Conservation (phyloP, 2,797 vertebrate genomes). For the Malurus splendens region DNA sequence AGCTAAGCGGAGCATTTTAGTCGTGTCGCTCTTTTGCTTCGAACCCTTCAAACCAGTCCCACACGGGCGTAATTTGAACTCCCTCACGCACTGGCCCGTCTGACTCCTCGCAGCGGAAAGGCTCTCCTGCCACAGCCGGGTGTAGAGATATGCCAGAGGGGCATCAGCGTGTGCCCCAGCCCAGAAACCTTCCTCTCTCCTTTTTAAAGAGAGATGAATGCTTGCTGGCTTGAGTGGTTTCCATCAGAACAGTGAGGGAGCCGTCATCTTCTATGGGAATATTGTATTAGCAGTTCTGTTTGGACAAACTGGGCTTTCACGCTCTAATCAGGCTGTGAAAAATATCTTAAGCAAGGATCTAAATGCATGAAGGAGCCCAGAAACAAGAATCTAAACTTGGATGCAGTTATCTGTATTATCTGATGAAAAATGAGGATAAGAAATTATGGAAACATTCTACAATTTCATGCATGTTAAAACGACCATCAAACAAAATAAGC, state of each 20-base stretch:
- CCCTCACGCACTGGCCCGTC: background rate
- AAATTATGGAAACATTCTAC: background rate
- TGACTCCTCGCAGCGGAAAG: too few relatives aligned
- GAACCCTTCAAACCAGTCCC: background rate
- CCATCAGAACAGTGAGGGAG: rapidly evolving
- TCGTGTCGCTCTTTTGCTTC: background rate
- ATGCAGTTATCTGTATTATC: background rate
- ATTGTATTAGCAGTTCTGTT: background rate
- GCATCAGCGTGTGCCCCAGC: background rate
- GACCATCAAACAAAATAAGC: background rate
- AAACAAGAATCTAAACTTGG: background rate
- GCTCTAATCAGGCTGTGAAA: background rate
- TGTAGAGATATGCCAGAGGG: too few relatives aligned
- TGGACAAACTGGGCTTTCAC: background rate
- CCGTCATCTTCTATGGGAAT: background rate
- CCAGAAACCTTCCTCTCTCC: background rate
- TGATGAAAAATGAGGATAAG: background rate
- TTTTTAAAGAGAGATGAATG: too few relatives aligned
- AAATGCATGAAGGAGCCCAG: background rate
- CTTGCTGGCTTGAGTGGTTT: background rate
- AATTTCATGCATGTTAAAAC: background rate
- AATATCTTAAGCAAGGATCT: background rate
- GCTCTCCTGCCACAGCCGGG: background rate
- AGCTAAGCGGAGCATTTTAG: background rate
- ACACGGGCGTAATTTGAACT: background rate